phyloP scores from a whole-genome alignment of 2,113 vertebrate species.

The Mastomys natalensis region DNA sequence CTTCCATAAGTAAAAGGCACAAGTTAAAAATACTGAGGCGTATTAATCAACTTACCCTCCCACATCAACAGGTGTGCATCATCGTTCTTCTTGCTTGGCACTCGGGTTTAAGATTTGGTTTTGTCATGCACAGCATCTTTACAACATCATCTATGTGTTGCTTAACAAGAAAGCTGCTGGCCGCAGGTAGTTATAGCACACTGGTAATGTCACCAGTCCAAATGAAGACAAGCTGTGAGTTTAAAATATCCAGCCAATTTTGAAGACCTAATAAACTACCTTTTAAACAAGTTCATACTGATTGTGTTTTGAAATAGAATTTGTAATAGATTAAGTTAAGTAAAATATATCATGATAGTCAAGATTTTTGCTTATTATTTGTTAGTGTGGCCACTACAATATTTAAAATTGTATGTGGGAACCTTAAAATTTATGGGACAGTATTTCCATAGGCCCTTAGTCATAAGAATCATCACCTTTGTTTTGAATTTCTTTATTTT shows the following conservation, averaged over 20 bases:
- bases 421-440: background rate
- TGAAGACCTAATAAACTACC: slow-evolving; percentile 28
- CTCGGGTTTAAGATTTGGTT: slow-evolving; percentile 4
- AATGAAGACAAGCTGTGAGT: background rate
- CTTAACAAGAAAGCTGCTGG: background rate
- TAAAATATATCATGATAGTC: background rate
- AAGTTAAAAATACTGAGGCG: background rate
- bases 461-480: background rate
- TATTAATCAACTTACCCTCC: slow-evolving; percentile 17
- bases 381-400: background rate
- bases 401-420: background rate
- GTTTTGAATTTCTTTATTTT: slow-evolving; percentile 11
- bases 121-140: background rate
- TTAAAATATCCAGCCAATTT: slow-evolving; percentile 12
- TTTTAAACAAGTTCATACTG: background rate
- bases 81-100: background rate
- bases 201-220: background rate
- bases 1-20: background rate
- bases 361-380: slow-evolving; percentile 29
- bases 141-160: background rate
- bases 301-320: background rate
- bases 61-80: background rate
- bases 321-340: slow-evolving; percentile 11
- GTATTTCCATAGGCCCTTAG: background rate
- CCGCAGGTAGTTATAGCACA: background rate